These are phyloP conservation scores for Andrena haemorrhoa DNA, from an alignment of 2,888 invertebrate species.

Conservation along the genomic window DNA sequence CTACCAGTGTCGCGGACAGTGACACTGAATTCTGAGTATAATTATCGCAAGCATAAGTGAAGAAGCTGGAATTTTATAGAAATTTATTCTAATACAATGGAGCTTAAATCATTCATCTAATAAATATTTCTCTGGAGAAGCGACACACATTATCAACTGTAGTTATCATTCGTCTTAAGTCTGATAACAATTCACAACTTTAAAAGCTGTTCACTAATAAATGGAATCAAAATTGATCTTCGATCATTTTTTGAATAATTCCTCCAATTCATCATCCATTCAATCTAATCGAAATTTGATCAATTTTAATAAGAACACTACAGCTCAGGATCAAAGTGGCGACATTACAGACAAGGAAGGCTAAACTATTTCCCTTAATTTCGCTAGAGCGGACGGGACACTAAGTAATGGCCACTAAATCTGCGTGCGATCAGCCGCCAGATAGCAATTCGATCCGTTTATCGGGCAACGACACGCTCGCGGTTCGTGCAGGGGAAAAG, in stretches of 20 bases:
- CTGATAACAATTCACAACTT: not conserved
- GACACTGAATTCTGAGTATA: no score
- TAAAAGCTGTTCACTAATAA: not conserved
- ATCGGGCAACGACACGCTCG: constrained; percentile 26
- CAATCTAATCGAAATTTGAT: no score
- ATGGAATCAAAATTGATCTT: no score
- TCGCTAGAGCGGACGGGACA: not conserved
- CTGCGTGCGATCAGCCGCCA: constrained; percentile 34
- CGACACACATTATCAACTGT: not conserved
- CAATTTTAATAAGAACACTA: no score
- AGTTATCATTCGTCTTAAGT: not conserved
- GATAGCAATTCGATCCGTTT: constrained; percentile 33
- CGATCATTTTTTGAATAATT: not conserved
- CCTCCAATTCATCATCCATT: no score
- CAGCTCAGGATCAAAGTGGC: no score
- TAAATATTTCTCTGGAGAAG: not conserved
- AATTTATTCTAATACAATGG: not conserved
- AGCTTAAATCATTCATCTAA: constrained; percentile 25
- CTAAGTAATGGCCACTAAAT: constrained; percentile 43
- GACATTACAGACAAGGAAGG: not conserved
- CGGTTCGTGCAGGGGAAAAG: not conserved
- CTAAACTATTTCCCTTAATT: not conserved
- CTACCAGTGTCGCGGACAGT: no score
- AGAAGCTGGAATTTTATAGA: no score
- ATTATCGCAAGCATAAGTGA: no score